phyloP scores from a whole-genome alignment of 2,113 vertebrate genomes.

The Actinemys pallida region DNA sequence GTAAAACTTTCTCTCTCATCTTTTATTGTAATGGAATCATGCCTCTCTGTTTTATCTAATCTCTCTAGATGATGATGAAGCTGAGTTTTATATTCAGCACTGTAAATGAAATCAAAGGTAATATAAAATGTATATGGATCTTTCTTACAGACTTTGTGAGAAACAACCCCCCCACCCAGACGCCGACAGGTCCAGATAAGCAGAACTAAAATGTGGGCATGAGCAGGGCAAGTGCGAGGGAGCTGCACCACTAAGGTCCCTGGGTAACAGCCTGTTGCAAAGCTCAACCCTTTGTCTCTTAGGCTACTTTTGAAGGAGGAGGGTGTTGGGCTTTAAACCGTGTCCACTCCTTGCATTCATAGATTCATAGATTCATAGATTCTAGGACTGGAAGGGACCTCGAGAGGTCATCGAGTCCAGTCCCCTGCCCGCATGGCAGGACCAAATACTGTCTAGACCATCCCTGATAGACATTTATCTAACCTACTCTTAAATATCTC shows the following conservation, averaged over 20 bases:
- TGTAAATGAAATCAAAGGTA: background rate
- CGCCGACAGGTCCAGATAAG: background rate
- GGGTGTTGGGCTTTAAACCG: background rate
- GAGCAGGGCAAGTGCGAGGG: rapidly evolving
- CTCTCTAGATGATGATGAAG: background rate
- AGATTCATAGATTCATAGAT: too few species aligned
- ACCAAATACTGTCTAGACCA: too few species aligned
- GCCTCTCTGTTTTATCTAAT: background rate
- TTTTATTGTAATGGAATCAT: background rate
- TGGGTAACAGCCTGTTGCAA: background rate
- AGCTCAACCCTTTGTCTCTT: background rate
- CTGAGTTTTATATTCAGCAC: background rate
- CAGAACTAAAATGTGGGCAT: background rate
- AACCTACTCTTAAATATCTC: too few species aligned
- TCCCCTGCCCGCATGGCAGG: too few species aligned
- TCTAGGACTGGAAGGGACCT: too few species aligned
- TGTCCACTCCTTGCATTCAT: background rate
- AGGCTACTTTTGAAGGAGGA: background rate
- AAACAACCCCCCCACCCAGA: rapidly evolving
- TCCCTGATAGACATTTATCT: too few species aligned
- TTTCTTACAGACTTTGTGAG: background rate
- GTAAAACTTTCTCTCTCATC: background rate
- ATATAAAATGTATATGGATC: background rate
- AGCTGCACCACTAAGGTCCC: background rate
- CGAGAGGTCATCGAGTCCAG: too few species aligned